Evolutionary conservation across 1,140 invertebrate genomes (phyloP).

Genomic region (Papilio glaucus): DNA sequence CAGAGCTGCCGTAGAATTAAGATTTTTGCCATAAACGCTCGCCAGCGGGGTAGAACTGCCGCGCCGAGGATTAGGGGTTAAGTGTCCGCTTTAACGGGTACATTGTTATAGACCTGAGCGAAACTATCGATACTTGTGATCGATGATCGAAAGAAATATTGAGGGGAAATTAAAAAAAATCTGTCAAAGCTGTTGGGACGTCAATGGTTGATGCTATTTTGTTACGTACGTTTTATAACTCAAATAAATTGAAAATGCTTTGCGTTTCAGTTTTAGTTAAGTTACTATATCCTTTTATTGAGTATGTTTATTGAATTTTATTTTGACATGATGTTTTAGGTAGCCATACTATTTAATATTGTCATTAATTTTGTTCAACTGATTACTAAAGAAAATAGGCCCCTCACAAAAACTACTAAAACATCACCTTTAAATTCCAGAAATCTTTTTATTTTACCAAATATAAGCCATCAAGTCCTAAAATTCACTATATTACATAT

Average conservation of each 20-base stretch:
- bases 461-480: no score
- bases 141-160: slow-evolving; percentile 13
- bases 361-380: no score
- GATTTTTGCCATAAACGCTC: slow-evolving; percentile 82
- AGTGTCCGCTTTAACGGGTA: slow-evolving; percentile 80
- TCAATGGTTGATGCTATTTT: background rate
- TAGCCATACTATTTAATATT: background rate
- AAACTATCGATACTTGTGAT: slow-evolving; percentile 43
- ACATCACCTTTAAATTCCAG: no score
- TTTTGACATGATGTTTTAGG: background rate
- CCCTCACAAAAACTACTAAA: no score
- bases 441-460: no score
- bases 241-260: no score
- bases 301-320: background rate
- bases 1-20: slow-evolving; percentile 74
- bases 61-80: slow-evolving; percentile 79
- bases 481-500: no score
- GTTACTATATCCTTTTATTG: no score
- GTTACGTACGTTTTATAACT: no score
- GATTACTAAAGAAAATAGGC: no score
- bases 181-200: slow-evolving; percentile 16
- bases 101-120: slow-evolving; percentile 59
- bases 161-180: background rate
- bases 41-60: slow-evolving; percentile 67
- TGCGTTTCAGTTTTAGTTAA: no score